Evolutionary conservation across 2,888 invertebrate species (phyloP).

Genomic region (Aspidiotus rigidus): DNA sequence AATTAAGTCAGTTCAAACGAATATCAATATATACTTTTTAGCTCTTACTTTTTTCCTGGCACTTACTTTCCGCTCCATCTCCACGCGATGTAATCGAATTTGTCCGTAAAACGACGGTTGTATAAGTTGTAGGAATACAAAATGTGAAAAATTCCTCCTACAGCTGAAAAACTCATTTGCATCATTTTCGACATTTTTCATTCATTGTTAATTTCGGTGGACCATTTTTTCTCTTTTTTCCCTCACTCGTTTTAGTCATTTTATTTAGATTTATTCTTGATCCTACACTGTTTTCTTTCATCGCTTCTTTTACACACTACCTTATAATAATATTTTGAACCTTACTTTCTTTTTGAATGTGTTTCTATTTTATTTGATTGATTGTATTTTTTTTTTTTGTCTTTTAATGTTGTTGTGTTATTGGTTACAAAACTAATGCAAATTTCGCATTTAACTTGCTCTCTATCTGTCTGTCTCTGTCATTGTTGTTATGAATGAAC

Average conservation of each 20-base stretch:
- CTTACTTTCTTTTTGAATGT: conserved; percentile 13
- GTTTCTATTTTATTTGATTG: conserved; percentile 35
- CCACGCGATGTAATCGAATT: no score
- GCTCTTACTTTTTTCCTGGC: no score
- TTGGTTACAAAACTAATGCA: conserved; percentile 6
- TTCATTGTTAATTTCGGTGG: not conserved
- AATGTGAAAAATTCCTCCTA: no score
- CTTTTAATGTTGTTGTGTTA: not conserved
- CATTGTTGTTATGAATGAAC: not conserved
- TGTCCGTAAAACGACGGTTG: no score
- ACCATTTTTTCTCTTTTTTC: not conserved
- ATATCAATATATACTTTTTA: no score
- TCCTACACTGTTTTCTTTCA: no score
- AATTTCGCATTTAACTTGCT: not conserved
- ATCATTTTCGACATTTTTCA: no score
- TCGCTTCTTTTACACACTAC: no score
- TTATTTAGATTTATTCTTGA: not conserved
- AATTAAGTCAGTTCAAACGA: not conserved
- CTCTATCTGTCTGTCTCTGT: not conserved
- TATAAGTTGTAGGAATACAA: no score
- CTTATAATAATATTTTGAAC: conserved; percentile 34
- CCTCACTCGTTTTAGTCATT: not conserved
- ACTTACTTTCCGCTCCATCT: no score
- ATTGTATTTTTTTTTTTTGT: conserved; percentile 35
- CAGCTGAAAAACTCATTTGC: no score